Conservation (phyloP, 2,888 invertebrate species). For the Cheilosia impressa region DNA sequence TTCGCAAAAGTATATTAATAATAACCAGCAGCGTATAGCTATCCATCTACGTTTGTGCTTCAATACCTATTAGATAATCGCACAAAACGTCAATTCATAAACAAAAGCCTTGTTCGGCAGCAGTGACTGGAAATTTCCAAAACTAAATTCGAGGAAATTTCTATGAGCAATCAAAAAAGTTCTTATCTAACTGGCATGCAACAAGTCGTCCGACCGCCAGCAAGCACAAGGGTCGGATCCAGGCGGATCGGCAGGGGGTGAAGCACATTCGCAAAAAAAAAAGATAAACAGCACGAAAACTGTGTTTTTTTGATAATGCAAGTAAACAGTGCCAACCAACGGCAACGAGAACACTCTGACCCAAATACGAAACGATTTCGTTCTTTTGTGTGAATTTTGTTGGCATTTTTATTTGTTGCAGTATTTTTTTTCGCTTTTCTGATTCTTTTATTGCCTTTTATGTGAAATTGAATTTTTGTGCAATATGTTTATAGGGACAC, state of each 20-base stretch:
- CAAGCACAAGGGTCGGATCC: background rate
- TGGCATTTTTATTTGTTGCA: constrained; percentile 12
- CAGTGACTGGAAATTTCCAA: constrained; percentile 19
- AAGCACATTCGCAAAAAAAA: constrained; percentile 25
- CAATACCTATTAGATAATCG: no score
- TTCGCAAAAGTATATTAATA: no score
- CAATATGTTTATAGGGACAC: constrained; percentile 18
- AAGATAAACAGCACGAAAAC: constrained; percentile 26
- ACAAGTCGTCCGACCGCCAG: constrained; percentile 34
- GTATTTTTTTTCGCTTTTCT: background rate
- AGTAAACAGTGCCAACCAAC: constrained; percentile 30
- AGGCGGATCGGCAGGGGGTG: constrained; percentile 7
- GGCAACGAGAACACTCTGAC: constrained; percentile 51
- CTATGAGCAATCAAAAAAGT: constrained; percentile 44
- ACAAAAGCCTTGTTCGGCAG: background rate
- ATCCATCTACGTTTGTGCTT: no score
- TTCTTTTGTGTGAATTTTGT: constrained; percentile 54
- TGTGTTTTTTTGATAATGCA: constrained; percentile 47
- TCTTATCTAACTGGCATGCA: constrained; percentile 51
- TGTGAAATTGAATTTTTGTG: constrained; percentile 47
- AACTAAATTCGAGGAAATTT: constrained; percentile 54
- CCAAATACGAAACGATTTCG: constrained; percentile 53
- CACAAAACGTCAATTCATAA: background rate
- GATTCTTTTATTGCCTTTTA: constrained; percentile 27
- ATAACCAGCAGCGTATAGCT: no score